phyloP scores from a whole-genome alignment of 2,113 vertebrate species.

The Pipra filicauda region DNA sequence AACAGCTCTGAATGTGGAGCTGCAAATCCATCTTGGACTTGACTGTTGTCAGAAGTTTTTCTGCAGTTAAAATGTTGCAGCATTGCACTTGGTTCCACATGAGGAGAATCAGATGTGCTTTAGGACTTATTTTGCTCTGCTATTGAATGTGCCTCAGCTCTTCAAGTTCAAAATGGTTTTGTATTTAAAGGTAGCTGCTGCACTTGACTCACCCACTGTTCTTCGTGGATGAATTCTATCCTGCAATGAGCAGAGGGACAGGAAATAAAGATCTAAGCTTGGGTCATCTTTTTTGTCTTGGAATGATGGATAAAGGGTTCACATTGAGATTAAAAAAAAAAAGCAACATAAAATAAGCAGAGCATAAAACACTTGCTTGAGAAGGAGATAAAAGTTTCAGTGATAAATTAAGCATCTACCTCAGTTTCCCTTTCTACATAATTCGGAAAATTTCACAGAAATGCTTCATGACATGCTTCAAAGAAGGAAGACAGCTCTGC shows the following conservation, averaged over 20 bases:
- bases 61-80: background rate
- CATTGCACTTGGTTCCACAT: slow-evolving; percentile 6
- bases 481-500: background rate
- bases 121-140: background rate
- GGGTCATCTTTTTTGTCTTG: background rate
- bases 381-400: background rate
- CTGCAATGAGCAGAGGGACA: background rate
- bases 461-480: background rate
- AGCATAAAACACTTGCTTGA: background rate
- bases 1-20: background rate
- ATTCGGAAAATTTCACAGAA: background rate
- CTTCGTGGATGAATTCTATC: background rate
- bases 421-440: background rate
- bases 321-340: background rate
- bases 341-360: background rate
- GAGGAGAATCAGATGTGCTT: background rate
- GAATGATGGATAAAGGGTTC: background rate
- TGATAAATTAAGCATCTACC: background rate
- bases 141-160: background rate
- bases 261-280: background rate
- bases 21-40: slow-evolving; percentile 4
- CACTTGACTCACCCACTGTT: background rate
- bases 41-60: slow-evolving; percentile 4
- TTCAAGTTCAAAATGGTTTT: background rate
- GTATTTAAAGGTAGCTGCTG: background rate